Evolutionary conservation across 2,797 vertebrate genomes (phyloP), one percentile per base, ranked within the genome.

Genomic region (Semotilus atromaculatus): DNA sequence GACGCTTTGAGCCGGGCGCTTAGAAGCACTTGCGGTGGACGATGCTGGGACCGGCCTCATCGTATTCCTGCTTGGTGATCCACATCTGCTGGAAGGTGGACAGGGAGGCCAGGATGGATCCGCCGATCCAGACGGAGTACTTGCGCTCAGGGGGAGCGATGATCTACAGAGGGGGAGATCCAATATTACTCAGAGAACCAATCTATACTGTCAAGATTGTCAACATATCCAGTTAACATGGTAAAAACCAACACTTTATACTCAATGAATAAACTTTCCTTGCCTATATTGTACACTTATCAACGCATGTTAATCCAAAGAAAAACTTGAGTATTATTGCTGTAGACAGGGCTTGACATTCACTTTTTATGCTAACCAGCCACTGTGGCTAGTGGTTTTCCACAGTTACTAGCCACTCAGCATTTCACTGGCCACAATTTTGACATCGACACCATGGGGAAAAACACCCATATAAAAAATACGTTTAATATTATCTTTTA

Each of bases 41-140:
- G 87, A 99, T 99, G 93, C 96, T 97, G 88, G 97, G 97, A 21
- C 97, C 97, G 0, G 97, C 96, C 94, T 99, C 97, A 4, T 98
- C 97, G 14, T 98, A 98, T 88, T 99, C 98, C 95, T 99, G 98
- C 92, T 99, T 99, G 93, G 95, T 98, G 96, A 99, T 99, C 98
- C 98, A 99, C 98, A 99, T 99, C 96, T 99, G 97, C 95, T 99
- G 98, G 96, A 99, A 99, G 95, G 98, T 99, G 94, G 98, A 99
- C 94, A 99, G 96, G 80, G 98, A 99, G 82, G 98, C 98, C 96
- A 99, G 94, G 95, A 99, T 99, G 90, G 98, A 99, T 90, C 98
- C 98, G 1, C 98, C 98, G 80, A 99, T 99, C 98, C 98, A 99
- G 92, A 99, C 98, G 0, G 98, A 99, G 96, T 99, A 99, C 92